Evolutionary conservation across 2,888 invertebrate genomes (phyloP), one percentile per base, ranked within the genome.

Genomic region (Troides helena): DNA sequence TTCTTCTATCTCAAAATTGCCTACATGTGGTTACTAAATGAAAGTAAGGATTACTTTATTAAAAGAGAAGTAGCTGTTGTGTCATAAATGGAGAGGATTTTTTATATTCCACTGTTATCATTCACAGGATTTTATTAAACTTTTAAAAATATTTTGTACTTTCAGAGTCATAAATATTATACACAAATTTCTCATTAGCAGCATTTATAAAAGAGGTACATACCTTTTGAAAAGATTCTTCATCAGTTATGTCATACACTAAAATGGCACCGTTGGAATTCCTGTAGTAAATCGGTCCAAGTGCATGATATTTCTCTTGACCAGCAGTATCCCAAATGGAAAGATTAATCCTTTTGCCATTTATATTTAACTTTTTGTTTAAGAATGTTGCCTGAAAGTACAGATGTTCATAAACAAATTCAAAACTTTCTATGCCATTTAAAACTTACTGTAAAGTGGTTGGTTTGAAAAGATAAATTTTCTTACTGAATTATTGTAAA

Each of bases 251-350:
- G 85, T 99, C 99, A 88, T 99, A 99, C 4, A 99, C 99, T 75
- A 99, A 94, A 78, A 99, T 95, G 67, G 99, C 99, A 75, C 99
- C 99, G 91, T 99, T 98, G 39, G 99, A 99, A 85, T 98, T 98
- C 74, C 99, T 93, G 86, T 99, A 99, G 88, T 99, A 99, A 78
- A 99, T 99, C 14, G 99, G 99, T 4, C 99, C 99, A 65, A 99
- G 89, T 0, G 99, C 99, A 91, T 99, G 99, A 81, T 97, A 98
- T 77, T 96, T 96, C 87, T 99, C 99, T 86, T 99, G 99, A 0
- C 99, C 99, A 8, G 99, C 99, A 4, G 99, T 99, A 83, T 99
- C 99, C 99, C 99, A 99, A 83, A 99, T 97, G 61, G 98, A 96
- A 66, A 99, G 92, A 82, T 98, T 98, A 36, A 98, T 95, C 80